phyloP scores from a whole-genome alignment of 2,888 invertebrate species.

The Balanococcus diminutus region DNA sequence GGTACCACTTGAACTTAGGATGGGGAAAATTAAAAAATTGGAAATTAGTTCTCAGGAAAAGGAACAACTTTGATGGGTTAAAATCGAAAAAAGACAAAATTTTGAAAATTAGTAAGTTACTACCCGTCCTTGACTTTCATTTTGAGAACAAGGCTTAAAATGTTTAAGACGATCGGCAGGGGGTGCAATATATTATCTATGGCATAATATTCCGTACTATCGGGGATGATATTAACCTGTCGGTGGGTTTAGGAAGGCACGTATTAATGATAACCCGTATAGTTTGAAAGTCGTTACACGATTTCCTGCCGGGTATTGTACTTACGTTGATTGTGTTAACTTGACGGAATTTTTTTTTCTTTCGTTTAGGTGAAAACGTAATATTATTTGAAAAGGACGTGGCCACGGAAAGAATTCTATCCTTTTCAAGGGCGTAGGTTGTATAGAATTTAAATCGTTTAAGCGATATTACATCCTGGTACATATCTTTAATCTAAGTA shows the following conservation, averaged over 20 bases:
- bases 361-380: background rate
- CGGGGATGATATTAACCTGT: background rate
- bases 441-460: background rate
- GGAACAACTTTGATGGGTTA: no score
- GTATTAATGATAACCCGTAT: background rate
- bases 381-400: background rate
- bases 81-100: no score
- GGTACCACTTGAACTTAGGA: no score
- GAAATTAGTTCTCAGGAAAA: no score
- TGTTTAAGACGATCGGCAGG: no score
- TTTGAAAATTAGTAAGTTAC: no score
- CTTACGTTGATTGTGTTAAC: background rate
- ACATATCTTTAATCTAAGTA: background rate
- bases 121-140: no score
- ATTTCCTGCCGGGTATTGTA: conserved; percentile 13
- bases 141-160: no score
- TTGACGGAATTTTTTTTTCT: background rate
- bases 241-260: background rate
- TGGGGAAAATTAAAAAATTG: no score
- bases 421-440: background rate
- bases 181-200: no score
- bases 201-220: background rate
- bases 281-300: background rate
- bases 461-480: background rate
- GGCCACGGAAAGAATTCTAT: background rate